Conservation (phyloP, 2,797 vertebrate species). For the Hypotaenidia okinawae region DNA sequence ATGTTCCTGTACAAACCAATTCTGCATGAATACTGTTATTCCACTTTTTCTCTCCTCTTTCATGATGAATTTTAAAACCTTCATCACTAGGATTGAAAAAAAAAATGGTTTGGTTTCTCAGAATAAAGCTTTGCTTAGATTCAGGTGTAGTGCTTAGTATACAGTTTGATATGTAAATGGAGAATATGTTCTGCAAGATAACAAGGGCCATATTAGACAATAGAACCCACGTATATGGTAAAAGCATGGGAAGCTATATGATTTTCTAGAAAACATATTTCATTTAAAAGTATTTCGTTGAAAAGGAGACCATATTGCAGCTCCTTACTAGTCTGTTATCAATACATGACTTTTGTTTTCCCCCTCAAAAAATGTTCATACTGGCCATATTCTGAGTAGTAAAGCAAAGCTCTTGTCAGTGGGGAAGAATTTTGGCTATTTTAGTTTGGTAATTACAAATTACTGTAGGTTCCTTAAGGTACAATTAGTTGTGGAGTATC, state of each 20-base stretch:
- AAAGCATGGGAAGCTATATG: neutral
- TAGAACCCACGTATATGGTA: neutral
- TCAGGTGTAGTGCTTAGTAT: neutral
- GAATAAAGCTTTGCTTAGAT: neutral
- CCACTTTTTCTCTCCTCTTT: neutral
- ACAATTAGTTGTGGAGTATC: neutral
- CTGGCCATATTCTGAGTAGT: neutral
- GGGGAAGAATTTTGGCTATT: neutral
- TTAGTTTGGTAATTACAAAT: neutral
- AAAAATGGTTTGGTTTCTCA: neutral
- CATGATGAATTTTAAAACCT: neutral
- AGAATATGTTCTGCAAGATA: neutral
- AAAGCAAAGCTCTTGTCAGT: neutral
- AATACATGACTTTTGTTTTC: neutral
- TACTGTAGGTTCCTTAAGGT: neutral
- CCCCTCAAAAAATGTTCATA: neutral
- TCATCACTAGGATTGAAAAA: neutral
- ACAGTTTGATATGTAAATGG: neutral
- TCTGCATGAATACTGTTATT: neutral
- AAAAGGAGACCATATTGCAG: neutral
- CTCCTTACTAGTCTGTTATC: neutral
- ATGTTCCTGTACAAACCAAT: neutral
- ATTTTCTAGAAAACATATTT: neutral
- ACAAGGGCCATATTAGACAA: neutral
- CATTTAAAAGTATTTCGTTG: neutral